Percentiles rank a stretch among this genome's conserved stretches.
These are phyloP conservation scores for rat (Rattus norvegicus) DNA, from an alignment of 2,113 vertebrate genomes.

Conservation along the genomic window GRCr8 NC_086036.1:75340001-75340500, in stretches of 20 bases:
- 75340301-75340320: background rate
- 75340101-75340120: background rate
- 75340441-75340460: background rate
- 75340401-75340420: background rate
- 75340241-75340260: background rate
- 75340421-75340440: background rate
- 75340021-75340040: background rate
- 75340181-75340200: background rate
- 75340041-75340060: background rate
- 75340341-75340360: background rate
- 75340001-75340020: background rate
- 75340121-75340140: background rate
- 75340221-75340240: background rate
- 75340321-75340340: background rate
- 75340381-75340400: background rate
- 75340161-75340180: background rate
- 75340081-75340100: background rate
- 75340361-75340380: background rate
- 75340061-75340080: background rate
- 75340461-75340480: background rate
- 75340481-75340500: background rate
- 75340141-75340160: background rate
- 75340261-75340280: background rate
- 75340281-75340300: background rate
- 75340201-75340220: background rate